Evolutionary conservation across 2,888 invertebrate genomes (phyloP), one percentile per base, ranked within the genome.

Genomic region (Mythimna lalbum): DNA sequence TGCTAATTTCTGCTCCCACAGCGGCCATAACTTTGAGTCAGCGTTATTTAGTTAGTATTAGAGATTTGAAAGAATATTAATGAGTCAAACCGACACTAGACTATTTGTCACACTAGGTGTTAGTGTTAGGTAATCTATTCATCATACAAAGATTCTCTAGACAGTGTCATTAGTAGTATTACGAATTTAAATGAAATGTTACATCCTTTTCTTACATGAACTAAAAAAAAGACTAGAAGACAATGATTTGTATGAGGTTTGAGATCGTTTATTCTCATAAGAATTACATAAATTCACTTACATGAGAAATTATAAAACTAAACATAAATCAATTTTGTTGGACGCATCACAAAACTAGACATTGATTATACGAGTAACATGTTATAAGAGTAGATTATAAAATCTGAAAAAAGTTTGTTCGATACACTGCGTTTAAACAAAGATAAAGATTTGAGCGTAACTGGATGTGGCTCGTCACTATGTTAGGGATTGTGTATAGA

Each of bases 21-120:
- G 33, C 39, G 23, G 23, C 17, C 31, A 33, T 63, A 66, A 7
- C 10, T 66, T 49, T 65, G 63, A 69, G 19, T 66, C 50, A 63
- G 21, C 21, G 19, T 33, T 79, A 62, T 63, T 80, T 62, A 43
- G 56, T 62, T 67, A 75, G 68, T 67, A 43, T 75, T 43, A 67
- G 56, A 76, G 52, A 81, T 81, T 68, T 67, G 19, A 27, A 59
- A 63, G 60, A 72, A 63, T 79, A 77, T 81, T 77, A 72, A 78
- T 78, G 66, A 72, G 59, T 21, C 36, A 57, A 56, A 61, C 19
- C 17, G 47, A 61, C 53, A 62, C 27, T 63, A 63, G 47, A 33
- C 50, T 55, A 69, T 75, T 63, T 71, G 56, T 77, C 67, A 76
- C 53, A 57, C 53, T 55, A 31, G 14, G 36, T 55, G 53, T 78